These are phyloP conservation scores for Tetragonisca angustula DNA, from an alignment of 2,888 invertebrate genomes.

Conservation along the genomic window DNA sequence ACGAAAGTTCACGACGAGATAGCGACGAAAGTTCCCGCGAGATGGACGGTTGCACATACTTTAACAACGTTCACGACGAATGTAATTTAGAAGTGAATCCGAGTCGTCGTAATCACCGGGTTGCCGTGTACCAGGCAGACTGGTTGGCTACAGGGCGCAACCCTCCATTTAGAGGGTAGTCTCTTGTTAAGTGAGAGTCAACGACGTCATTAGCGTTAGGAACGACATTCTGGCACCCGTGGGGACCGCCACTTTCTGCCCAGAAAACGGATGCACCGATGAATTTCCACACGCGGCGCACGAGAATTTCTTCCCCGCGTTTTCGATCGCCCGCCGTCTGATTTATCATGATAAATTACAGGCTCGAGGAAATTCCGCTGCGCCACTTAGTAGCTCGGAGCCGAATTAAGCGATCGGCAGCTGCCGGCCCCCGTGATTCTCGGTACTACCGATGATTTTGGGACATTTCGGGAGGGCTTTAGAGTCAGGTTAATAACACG, in stretches of 20 bases:
- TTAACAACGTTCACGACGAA: slow-evolving; percentile 64
- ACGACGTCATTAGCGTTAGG: slow-evolving; percentile 79
- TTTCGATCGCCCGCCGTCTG: slow-evolving; percentile 9
- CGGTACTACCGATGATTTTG: not conserved
- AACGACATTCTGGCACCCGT: slow-evolving; percentile 75
- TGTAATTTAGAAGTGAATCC: slow-evolving; percentile 71
- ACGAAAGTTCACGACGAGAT: slow-evolving; percentile 35
- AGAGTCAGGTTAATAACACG: not conserved
- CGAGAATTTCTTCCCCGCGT: slow-evolving; percentile 32
- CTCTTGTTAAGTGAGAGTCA: slow-evolving; percentile 79
- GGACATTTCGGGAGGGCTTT: not conserved
- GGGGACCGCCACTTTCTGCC: slow-evolving; percentile 68
- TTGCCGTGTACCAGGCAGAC: slow-evolving; percentile 62
- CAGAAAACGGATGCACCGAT: slow-evolving; percentile 54
- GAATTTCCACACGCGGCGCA: slow-evolving; percentile 54
- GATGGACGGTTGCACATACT: slow-evolving; percentile 46
- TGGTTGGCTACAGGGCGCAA: slow-evolving; percentile 65
- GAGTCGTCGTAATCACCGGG: slow-evolving; percentile 72
- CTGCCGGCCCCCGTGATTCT: not conserved
- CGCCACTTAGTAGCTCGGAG: not conserved
- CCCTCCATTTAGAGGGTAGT: slow-evolving; percentile 77
- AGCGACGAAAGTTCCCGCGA: slow-evolving; percentile 5
- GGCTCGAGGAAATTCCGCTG: slow-evolving; percentile 12
- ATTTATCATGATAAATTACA: slow-evolving; percentile 51
- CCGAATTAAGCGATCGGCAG: slow-evolving; percentile 22